Evolutionary conservation across 2,888 invertebrate species (phyloP), one percentile per base, ranked within the genome.

Genomic region (Noctuana brunneofusca): DNA sequence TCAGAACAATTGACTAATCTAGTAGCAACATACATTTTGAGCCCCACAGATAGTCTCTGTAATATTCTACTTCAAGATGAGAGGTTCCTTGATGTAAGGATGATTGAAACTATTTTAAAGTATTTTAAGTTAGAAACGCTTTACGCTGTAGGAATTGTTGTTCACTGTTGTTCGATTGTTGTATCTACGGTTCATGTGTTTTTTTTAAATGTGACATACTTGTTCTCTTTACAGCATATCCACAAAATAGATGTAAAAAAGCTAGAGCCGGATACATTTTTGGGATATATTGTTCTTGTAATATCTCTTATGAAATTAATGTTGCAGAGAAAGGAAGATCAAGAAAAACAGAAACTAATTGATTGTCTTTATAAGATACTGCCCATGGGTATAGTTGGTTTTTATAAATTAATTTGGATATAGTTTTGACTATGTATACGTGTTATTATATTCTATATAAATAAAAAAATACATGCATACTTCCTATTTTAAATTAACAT

Each of bases 11-110:
- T 85, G 35, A 68, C 71, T 48, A 76, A 70, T 64, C 68, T 78
- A 27, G 67, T 83, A 14, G 66, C 72, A 43, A 68, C 64, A 24
- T 79, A 83, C 64, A 68, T 88, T 4, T 67, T 63, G 6, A 66
- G 24, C 43, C 76, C 83, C 2, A 63, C 74, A 3, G 79, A 84
- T 16, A 32, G 67, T 8, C 69, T 89, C 0, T 64, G 88, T 3
- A 72, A 59, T 27, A 81, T 84, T 58, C 71, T 89, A 30, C 58
- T 84, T 41, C 64, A 56, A 8, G 79, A 88, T 67, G 75, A 78
- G 18, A 67, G 67, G 18, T 84, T 89, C 68, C 38, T 76, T n/a
- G 63, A 73, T 67, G 90, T 90, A 69, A 79, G 83, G 80, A 65
- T 50, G 12, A 16, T 58, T 27, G 11, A n/a, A 49, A 24, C 14